Conservation (phyloP, 2,888 invertebrate genomes). For the Chelonus formosanus region DNA sequence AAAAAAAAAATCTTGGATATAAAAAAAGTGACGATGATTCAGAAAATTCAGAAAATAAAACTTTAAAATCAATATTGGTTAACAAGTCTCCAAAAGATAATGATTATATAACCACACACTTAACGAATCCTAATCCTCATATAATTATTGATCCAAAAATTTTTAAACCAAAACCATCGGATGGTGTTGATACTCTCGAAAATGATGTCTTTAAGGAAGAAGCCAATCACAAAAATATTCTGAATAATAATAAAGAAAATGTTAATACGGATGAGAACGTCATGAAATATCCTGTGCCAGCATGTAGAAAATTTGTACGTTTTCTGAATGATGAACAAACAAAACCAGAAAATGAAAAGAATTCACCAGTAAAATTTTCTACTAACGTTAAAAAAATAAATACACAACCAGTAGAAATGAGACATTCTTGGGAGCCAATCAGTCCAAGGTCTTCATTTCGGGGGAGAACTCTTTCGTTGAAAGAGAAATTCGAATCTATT, state of each 20-base stretch:
- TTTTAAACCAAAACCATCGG: conserved; percentile 30
- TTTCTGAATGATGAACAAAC: conserved; percentile 17
- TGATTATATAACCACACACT: conserved; percentile 33
- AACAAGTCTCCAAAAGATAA: conserved; percentile 20
- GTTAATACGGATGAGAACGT: neutral
- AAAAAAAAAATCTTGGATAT: too few species aligned
- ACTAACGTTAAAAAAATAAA: conserved; percentile 10
- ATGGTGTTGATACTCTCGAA: neutral
- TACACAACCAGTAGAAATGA: conserved; percentile 38
- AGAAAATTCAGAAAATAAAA: conserved; percentile 15
- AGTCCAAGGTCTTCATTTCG: conserved; percentile 12
- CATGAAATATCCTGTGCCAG: conserved; percentile 6
- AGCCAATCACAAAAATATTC: neutral
- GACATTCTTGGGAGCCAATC: neutral
- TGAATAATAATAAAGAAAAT: neutral
- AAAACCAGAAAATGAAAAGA: conserved; percentile 31
- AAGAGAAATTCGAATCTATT: conserved; percentile 55
- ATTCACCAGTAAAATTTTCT: neutral
- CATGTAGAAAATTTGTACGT: conserved; percentile 14
- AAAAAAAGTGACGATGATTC: too few species aligned
- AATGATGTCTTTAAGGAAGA: neutral
- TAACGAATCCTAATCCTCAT: conserved; percentile 41
- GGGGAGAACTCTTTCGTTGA: conserved; percentile 50
- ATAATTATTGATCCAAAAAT: conserved; percentile 41
- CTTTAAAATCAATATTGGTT: conserved; percentile 35